Base-by-base conservation (phyloP, 2,888 invertebrate species). In the Drosophila atroscutellata region DNA sequence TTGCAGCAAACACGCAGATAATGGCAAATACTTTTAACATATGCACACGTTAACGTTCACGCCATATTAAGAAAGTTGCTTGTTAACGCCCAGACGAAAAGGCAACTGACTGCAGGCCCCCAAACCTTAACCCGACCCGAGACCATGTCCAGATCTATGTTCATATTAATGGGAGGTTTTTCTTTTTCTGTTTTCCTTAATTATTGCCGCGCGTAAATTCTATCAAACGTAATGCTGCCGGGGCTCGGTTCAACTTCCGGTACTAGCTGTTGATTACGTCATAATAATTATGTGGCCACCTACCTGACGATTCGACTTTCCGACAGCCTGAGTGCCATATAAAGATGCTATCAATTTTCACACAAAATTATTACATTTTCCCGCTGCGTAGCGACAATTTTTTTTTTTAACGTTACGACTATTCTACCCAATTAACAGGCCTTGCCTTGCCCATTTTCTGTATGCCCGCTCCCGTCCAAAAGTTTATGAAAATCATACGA, bases 331-430 rank as follows among this genome's bases (percentile, higher is more conserved):
- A 65, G 39, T 34, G 26, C 80, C 83, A 72, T 81, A 78, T 64
- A 78, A 80, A 83, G 85, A 81, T 86, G 74, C 62, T 85, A 87
- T 85, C 71, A 80, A 60, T 80, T 82, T 86, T 81, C 84, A 75
- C 86, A 87, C 86, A 82, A 87, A 80, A 80, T 80, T 81, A 86
- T 80, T 72, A 83, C 81, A 77, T 75, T 73, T 68, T 81, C 52
- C 69, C 67, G 52, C 24, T 45, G 30, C 63, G 54, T 32, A 52
- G 49, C 64, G 63, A 66, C 82, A 78, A 66, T 75, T 81, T 73
- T 65, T 47, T 61, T 55, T 56, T 58, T n/a, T n/a, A n/a, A 64
- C 72, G 56, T 67, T 73, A 37, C 62, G 61, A 52, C 49, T 47
- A 76, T 79, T 81, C 81, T 77, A 81, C 79, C 81, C 84, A 84